phyloP scores from a whole-genome alignment of 2,113 vertebrate species.

The Beaufortia kweichowensis region DNA sequence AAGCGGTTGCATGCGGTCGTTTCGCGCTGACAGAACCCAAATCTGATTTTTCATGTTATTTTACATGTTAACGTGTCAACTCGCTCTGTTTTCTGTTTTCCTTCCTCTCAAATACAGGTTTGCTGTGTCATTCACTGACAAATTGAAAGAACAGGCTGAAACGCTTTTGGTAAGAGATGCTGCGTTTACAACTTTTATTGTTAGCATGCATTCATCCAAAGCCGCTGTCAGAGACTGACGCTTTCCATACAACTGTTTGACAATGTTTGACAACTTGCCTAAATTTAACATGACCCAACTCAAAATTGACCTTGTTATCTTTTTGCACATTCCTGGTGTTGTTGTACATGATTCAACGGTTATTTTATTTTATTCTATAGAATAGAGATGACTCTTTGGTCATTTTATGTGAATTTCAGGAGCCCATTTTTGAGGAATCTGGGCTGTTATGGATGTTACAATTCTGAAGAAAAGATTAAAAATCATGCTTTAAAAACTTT shows the following conservation, averaged over 20 bases:
- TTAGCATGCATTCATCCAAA: not conserved
- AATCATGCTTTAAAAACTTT: too few species aligned
- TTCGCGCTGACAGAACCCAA: not conserved
- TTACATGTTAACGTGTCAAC: not conserved
- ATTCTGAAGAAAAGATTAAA: too few species aligned
- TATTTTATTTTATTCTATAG: too few species aligned
- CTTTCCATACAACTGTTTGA: not conserved
- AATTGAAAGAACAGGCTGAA: constrained; percentile 82
- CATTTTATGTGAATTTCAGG: too few species aligned
- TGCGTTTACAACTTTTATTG: not conserved
- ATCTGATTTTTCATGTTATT: constrained; percentile 11
- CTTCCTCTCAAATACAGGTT: constrained; percentile 76
- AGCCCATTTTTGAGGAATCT: too few species aligned
- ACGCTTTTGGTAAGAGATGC: constrained; percentile 78
- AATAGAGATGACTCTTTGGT: too few species aligned
- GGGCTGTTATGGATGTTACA: too few species aligned
- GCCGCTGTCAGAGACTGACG: not conserved
- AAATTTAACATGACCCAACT: too few species aligned
- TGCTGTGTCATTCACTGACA: constrained; percentile 85
- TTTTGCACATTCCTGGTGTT: not conserved
- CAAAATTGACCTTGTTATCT: not conserved
- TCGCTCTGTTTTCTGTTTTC: constrained; percentile 35
- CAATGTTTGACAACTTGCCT: too few species aligned
- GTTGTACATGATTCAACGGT: not conserved
- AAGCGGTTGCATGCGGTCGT: not conserved